Percentiles rank a stretch among this genome's conserved stretches.
These are phyloP conservation scores for Lumbricus terrestris DNA, from an alignment of 2,888 invertebrate species.

Conservation along the genomic window DNA sequence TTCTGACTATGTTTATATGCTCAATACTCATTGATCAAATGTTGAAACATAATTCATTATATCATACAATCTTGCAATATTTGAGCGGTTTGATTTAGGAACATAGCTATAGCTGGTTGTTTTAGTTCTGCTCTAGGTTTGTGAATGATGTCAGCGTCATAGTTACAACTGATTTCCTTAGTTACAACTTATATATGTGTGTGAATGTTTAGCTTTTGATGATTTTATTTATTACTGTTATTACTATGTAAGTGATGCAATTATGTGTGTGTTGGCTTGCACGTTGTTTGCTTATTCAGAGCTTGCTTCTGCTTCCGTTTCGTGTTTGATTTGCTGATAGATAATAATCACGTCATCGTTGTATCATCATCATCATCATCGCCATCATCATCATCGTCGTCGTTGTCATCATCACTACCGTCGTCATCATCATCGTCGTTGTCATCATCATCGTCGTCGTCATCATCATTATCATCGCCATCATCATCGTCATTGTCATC, in stretches of 20 bases:
- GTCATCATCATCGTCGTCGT: too few species aligned
- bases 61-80: not conserved
- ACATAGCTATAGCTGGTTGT: not conserved
- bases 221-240: not conserved
- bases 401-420: not conserved
- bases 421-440: not conserved
- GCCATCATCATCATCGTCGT: not conserved
- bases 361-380: not conserved
- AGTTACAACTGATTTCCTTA: not conserved
- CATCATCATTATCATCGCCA: too few species aligned
- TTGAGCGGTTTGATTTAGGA: not conserved
- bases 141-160: not conserved
- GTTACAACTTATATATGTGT: not conserved
- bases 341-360: not conserved
- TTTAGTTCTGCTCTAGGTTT: not conserved
- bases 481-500: too few species aligned
- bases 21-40: too few species aligned
- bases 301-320: not conserved
- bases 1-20: not conserved
- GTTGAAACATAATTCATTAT: not conserved
- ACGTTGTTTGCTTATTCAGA: not conserved
- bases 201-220: not conserved
- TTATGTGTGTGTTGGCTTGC: not conserved
- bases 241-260: not conserved
- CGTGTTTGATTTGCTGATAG: not conserved